Conservation (phyloP, 2,797 vertebrate genomes). For the Lithobates pipiens region DNA sequence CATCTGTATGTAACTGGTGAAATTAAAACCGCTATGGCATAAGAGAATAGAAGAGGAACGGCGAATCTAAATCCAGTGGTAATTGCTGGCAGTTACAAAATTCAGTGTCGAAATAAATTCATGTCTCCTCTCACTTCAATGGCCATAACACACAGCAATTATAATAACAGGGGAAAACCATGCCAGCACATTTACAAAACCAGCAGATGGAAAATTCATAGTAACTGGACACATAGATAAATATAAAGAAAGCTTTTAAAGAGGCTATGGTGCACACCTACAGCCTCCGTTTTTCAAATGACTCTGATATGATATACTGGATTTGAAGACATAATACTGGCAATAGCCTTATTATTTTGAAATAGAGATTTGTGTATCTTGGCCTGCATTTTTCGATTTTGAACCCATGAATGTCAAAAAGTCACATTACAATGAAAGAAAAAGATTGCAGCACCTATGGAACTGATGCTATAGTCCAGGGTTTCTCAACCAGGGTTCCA, state of each 20-base stretch:
- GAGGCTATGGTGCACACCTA: background rate
- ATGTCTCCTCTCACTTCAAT: conserved; percentile 1
- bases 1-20: conserved; percentile 29
- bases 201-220: background rate
- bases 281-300: background rate
- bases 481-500: too few species aligned
- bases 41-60: background rate
- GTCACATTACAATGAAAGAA: too few species aligned
- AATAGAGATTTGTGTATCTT: background rate
- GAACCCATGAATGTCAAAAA: too few species aligned
- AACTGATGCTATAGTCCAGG: too few species aligned
- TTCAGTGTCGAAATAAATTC: background rate
- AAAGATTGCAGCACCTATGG: too few species aligned
- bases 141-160: background rate
- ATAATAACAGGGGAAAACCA: background rate
- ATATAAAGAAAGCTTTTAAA: background rate
- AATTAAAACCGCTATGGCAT: conserved; percentile 1
- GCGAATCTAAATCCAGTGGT: background rate
- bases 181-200: conserved; percentile 1
- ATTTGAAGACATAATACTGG: background rate
- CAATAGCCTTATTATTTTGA: background rate
- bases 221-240: background rate
- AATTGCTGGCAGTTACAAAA: conserved; percentile 20
- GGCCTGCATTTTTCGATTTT: background rate
- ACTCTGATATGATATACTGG: background rate